Evolutionary conservation across 2,888 invertebrate genomes (phyloP), one percentile per base, ranked within the genome.

Genomic region (Agonopterix heracliana): DNA sequence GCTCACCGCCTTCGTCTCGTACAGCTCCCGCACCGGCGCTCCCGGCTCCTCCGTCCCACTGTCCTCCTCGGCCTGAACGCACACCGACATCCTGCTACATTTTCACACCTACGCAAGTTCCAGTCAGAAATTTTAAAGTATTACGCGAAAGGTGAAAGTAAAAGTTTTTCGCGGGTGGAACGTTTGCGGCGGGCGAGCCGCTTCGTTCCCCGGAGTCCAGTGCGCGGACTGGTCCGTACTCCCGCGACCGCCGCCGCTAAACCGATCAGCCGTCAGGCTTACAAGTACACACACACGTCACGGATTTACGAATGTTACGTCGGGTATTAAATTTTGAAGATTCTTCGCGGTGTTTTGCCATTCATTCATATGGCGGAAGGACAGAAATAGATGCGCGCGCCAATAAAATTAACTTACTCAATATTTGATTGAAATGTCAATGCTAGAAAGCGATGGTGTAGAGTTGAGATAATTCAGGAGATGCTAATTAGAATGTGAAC

Each of bases 61-160:
- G 53, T 80, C 81, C 34, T 77, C 78, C 55, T 79, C 78, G 53
- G 68, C 74, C 61, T 71, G 79, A 50, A 70, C 79, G 65, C 80
- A 74, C 64, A 72, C 81, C 65, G 84, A 82, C 86, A 87, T 86
- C 62, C n/a, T n/a, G 53, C 71, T 74, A 74, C 75, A 77, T 78
- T 62, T 71, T 26, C 26, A 26, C 26, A 7, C 26, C 26, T 26
- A 26, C 26, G 7, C 26, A 26, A 26, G 5, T 26, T 7, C 26
- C 4, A 4, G 44, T 10, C 44, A 34, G 26, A 8, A 44, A 34
- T 11, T 44, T 8, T 12, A 26, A 44, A 44, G 44, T 34, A 38
- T 38, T n/a, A 38, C n/a, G 9, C n/a, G 38, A 38, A n/a, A 36
- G 44, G n/a, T 34, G 44, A 10, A 36, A 34, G 44, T 12, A 12